A percentile compares a stretch with the other conserved stretches of the same genome.
phyloP scores from a whole-genome alignment of 2,797 vertebrate genomes.

The Menidia menidia region DNA sequence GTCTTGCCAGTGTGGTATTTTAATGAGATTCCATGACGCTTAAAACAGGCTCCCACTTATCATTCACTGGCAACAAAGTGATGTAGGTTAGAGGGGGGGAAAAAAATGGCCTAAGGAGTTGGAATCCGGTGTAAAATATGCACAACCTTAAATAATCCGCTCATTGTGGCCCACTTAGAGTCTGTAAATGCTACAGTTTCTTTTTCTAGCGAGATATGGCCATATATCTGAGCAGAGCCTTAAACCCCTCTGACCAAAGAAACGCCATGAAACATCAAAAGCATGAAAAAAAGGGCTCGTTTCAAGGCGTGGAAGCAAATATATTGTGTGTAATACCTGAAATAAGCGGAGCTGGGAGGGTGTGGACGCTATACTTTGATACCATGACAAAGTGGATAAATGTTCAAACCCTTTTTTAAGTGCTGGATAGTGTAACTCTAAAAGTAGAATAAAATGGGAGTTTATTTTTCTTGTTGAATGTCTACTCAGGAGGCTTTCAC shows the following conservation, averaged over 20 bases:
- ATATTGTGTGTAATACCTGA: not conserved
- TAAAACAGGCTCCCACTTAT: constrained; percentile 39
- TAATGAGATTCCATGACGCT: constrained; percentile 75
- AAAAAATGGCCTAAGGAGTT: constrained; percentile 7
- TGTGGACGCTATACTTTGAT: not conserved
- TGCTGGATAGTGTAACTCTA: not conserved
- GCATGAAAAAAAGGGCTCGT: too few species aligned
- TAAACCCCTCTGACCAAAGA: too few species aligned
- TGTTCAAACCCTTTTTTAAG: not conserved
- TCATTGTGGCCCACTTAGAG: too few species aligned
- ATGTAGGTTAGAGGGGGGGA: constrained; percentile 18
- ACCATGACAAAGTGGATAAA: not conserved
- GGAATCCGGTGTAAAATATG: too few species aligned
- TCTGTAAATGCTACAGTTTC: too few species aligned
- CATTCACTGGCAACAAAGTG: constrained; percentile 24
- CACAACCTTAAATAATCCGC: too few species aligned
- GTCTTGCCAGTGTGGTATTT: constrained; percentile 71
- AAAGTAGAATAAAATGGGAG: not conserved
- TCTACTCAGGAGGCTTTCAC: not conserved
- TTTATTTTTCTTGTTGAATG: constrained; percentile 8
- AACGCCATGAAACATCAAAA: too few species aligned
- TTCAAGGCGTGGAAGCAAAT: too few species aligned
- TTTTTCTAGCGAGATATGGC: too few species aligned
- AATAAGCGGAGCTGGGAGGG: not conserved
- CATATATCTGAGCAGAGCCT: too few species aligned